These are phyloP conservation scores for Desoria tigrina DNA, from an alignment of 2,888 invertebrate genomes.

Conservation along the genomic window DNA sequence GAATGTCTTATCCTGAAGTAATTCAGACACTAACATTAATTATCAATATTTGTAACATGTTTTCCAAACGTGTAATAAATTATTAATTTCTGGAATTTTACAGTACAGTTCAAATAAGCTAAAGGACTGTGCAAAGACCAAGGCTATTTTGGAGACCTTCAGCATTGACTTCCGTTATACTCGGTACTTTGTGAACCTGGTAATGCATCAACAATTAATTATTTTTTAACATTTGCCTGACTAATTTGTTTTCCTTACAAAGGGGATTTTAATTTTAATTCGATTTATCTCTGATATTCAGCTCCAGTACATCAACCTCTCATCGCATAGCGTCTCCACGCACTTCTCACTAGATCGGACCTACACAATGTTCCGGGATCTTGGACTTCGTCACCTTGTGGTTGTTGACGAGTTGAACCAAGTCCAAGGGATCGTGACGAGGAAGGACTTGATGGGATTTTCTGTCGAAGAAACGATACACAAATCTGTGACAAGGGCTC, in stretches of 20 bases:
- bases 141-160: conserved; percentile 43
- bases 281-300: too few relatives aligned
- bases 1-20: conserved; percentile 49
- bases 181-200: conserved; percentile 41
- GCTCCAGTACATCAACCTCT: conserved; percentile 57
- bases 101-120: conserved; percentile 48
- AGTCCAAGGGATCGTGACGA: conserved; percentile 58
- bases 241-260: too few relatives aligned
- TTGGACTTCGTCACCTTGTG: conserved; percentile 58
- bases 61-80: too few relatives aligned
- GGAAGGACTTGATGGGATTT: conserved; percentile 59
- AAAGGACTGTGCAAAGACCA: conserved; percentile 36
- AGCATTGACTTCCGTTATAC: conserved; percentile 33
- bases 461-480: conserved; percentile 56
- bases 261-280: too few relatives aligned
- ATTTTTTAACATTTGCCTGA: too few relatives aligned
- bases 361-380: conserved; percentile 57
- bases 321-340: conserved; percentile 56
- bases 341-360: conserved; percentile 58
- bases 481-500: too few relatives aligned
- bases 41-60: too few relatives aligned
- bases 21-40: too few relatives aligned
- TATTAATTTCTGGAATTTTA: too few relatives aligned
- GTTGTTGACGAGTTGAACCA: conserved; percentile 56
- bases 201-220: too few relatives aligned